Conservation (phyloP, 2,113 vertebrate species). For the Brachirus orientalis region DNA sequence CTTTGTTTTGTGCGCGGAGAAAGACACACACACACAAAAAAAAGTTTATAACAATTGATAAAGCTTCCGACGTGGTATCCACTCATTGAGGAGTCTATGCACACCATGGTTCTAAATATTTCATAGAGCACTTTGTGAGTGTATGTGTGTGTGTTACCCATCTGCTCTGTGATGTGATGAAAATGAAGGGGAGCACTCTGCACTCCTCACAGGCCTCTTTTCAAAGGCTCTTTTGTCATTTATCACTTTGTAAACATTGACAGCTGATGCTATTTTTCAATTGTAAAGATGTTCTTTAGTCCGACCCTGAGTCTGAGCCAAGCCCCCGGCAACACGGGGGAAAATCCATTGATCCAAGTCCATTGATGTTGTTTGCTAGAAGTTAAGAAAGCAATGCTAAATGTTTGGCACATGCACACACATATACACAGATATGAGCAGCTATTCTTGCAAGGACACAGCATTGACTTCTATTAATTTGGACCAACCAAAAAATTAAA, state of each 20-base stretch:
- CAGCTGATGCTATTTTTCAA: conserved; percentile 7
- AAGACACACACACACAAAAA: neutral
- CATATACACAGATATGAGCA: neutral
- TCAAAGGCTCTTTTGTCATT: conserved; percentile 1
- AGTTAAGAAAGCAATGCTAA: neutral
- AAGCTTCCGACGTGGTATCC: neutral
- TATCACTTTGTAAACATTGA: conserved; percentile 13
- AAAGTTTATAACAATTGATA: neutral
- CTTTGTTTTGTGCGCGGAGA: conserved; percentile 2
- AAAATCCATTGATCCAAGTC: conserved; percentile 4
- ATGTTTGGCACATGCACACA: too few species aligned
- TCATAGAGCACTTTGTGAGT: conserved; percentile 30
- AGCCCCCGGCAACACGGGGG: neutral
- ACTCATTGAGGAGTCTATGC: conserved; percentile 8
- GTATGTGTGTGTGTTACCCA: conserved; percentile 26
- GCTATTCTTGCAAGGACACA: too few species aligned
- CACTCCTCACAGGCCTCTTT: conserved; percentile 9
- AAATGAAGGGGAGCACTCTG: conserved; percentile 3
- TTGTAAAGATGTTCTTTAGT: neutral
- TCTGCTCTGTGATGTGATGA: conserved; percentile 33
- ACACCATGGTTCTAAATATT: conserved; percentile 46
- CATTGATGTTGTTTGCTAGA: neutral
- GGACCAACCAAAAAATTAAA: too few species aligned
- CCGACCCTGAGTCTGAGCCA: neutral
- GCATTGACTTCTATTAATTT: too few species aligned